Percentiles rank a stretch among this genome's conserved stretches.
Evolutionary conservation across 2,797 vertebrate species (phyloP).

Genomic region (Sorex maritimensis): DNA sequence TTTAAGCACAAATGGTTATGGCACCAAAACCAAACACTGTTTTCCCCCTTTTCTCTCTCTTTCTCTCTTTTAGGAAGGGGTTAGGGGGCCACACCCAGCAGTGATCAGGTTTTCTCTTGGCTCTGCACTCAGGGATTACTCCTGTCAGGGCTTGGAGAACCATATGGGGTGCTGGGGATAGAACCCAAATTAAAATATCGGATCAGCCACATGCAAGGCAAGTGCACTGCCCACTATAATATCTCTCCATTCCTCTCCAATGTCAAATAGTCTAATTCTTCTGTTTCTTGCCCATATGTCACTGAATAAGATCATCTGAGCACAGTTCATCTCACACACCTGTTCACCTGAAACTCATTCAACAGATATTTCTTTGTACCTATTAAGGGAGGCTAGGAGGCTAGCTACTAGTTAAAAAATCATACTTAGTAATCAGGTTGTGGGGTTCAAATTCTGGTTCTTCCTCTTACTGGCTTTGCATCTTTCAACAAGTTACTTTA

Average conservation of each 20-base stretch:
- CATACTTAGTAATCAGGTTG: neutral
- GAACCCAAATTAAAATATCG: too few species aligned
- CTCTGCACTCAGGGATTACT: too few species aligned
- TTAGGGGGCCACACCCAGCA: too few species aligned
- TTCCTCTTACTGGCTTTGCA: neutral
- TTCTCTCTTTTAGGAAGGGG: too few species aligned
- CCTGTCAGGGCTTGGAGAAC: too few species aligned
- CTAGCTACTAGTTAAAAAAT: neutral
- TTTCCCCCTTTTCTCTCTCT: too few species aligned
- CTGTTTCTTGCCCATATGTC: slow-evolving; percentile 20
- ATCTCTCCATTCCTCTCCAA: neutral
- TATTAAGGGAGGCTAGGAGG: neutral
- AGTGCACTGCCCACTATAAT: too few species aligned
- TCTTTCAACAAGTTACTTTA: slow-evolving; percentile 17
- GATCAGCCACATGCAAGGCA: too few species aligned
- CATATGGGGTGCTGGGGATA: too few species aligned
- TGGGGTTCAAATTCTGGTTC: slow-evolving; percentile 35
- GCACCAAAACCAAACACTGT: too few species aligned
- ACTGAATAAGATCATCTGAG: slow-evolving; percentile 14
- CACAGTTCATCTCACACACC: neutral
- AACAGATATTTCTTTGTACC: neutral
- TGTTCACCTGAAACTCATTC: slow-evolving; percentile 12
- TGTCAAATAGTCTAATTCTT: neutral
- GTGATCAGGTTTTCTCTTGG: too few species aligned
- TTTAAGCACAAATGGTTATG: too few species aligned